Conservation (phyloP, 2,113 vertebrate species). For the Poicephalus gulielmi region DNA sequence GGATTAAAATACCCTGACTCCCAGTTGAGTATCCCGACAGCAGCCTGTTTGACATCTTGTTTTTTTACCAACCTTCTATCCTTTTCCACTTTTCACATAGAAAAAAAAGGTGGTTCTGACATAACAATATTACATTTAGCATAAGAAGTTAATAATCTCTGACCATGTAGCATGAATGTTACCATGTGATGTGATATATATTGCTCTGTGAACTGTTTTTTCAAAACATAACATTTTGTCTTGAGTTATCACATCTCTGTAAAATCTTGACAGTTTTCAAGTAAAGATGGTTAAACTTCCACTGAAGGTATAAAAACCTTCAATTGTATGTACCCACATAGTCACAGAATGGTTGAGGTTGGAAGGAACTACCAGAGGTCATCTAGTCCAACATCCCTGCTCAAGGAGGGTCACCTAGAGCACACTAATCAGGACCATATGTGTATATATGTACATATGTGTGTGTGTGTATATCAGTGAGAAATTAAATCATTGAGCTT, state of each 20-base stretch:
- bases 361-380: not conserved
- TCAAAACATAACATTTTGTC: not conserved
- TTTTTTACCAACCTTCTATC: not conserved
- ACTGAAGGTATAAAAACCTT: not conserved
- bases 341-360: not conserved
- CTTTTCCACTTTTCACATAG: not conserved
- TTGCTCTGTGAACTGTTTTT: not conserved
- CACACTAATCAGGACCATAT: not conserved
- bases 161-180: not conserved
- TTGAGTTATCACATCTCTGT: not conserved
- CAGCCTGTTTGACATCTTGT: not conserved
- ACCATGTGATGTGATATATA: not conserved
- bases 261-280: not conserved
- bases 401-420: not conserved
- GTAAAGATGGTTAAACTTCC: not conserved
- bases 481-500: not conserved
- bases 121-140: not conserved
- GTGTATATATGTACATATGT: not conserved
- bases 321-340: not conserved
- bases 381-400: not conserved
- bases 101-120: not conserved
- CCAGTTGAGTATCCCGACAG: not conserved
- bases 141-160: not conserved
- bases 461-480: not conserved
- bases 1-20: not conserved